Conservation (phyloP, 53 echinoderm and acorn worm species). For the Echinarachnius parma region DNA sequence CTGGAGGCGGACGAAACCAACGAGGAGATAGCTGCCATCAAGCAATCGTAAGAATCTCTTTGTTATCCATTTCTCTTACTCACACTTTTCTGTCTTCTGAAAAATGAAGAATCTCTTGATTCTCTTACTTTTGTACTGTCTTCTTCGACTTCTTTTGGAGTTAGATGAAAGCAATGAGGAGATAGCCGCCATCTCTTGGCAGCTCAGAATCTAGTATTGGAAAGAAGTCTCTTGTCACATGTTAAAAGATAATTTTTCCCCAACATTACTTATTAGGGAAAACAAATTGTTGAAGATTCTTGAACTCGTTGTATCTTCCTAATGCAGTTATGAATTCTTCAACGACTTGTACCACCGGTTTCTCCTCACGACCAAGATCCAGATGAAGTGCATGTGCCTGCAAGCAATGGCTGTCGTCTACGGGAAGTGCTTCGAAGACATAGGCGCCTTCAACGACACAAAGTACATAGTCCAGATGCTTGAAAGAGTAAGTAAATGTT, state of each 20-base stretch:
- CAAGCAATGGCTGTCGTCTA: conserved; percentile 96
- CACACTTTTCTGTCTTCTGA: no score
- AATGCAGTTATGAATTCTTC: conserved; percentile 97
- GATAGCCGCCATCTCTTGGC: conserved; percentile 84
- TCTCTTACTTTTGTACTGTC: no score
- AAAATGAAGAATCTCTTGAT: no score
- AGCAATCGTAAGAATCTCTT: conserved; percentile 99
- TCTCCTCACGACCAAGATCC: conserved; percentile 83
- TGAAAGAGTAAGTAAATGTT: conserved; percentile 80
- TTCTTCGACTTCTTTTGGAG: conserved; percentile 83
- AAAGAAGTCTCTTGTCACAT: no score
- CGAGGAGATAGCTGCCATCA: conserved; percentile 92
- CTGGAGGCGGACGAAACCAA: conserved; percentile 94
- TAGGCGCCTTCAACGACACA: conserved; percentile 96
- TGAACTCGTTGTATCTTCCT: no score
- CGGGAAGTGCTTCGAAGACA: conserved; percentile 89
- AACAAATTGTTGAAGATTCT: no score
- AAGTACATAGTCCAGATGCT: conserved; percentile 94
- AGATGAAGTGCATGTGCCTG: conserved; percentile 99
- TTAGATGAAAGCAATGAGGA: conserved; percentile 94
- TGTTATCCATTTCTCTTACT: no score
- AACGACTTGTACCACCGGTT: conserved; percentile 97
- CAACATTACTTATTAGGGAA: no score
- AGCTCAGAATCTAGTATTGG: no score
- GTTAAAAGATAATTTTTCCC: no score